These are phyloP conservation scores for Mormyrus iriodes DNA, from an alignment of 2,113 vertebrate genomes.

Conservation along the genomic window DNA sequence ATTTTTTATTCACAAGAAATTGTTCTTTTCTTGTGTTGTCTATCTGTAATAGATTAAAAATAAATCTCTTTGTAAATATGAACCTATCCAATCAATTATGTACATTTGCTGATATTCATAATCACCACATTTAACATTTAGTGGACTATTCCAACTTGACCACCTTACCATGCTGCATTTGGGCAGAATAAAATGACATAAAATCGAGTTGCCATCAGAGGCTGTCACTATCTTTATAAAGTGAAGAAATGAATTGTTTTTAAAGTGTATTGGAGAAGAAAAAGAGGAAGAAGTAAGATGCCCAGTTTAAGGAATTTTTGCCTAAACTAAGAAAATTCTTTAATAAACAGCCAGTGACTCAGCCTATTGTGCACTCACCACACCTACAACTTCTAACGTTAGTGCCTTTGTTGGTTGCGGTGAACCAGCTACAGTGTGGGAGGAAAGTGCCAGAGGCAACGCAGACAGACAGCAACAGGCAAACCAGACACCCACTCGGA, in stretches of 20 bases:
- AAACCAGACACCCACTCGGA: background rate
- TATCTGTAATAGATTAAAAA: background rate
- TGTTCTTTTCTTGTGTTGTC: no score
- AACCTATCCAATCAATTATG: background rate
- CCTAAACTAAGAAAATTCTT: background rate
- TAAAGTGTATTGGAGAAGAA: background rate
- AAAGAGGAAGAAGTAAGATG: background rate
- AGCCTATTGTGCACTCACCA: background rate
- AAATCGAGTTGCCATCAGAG: background rate
- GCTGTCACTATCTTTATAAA: background rate
- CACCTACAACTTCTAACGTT: constrained; percentile 9
- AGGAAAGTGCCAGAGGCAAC: constrained; percentile 1
- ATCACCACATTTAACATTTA: background rate
- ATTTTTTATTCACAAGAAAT: background rate
- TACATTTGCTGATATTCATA: background rate
- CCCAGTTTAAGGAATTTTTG: background rate
- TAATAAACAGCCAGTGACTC: constrained; percentile 5
- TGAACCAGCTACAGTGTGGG: constrained; percentile 4
- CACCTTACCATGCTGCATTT: background rate
- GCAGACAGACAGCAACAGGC: background rate
- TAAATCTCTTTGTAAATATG: background rate
- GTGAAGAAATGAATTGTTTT: background rate
- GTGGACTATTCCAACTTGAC: background rate
- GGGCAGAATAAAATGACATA: background rate
- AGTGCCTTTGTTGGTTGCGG: background rate